These are phyloP conservation scores for Syrrhaptes paradoxus DNA, from an alignment of 2,113 vertebrate species.

Conservation along the genomic window DNA sequence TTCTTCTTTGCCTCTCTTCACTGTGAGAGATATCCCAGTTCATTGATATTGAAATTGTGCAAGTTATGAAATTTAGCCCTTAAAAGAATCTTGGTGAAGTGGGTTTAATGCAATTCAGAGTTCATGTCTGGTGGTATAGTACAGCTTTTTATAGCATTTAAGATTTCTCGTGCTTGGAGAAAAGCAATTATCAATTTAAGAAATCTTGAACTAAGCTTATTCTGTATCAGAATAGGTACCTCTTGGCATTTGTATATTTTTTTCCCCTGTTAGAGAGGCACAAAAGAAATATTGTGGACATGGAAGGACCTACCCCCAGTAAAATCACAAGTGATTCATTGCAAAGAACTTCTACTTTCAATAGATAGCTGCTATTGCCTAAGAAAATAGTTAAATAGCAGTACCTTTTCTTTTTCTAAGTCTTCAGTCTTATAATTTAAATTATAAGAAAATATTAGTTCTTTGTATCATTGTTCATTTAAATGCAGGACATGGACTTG, in stretches of 20 bases:
- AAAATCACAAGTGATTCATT: not conserved
- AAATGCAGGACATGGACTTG: slow-evolving; percentile 38
- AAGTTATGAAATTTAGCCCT: not conserved
- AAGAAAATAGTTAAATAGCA: not conserved
- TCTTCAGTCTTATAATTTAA: slow-evolving; percentile 28
- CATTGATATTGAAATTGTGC: not conserved
- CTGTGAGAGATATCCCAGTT: not conserved
- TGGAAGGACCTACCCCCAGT: not conserved
- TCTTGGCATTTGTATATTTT: not conserved
- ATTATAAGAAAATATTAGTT: slow-evolving; percentile 38
- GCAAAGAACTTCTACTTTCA: not conserved
- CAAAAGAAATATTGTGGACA: not conserved
- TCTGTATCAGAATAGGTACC: not conserved
- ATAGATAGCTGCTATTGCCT: not conserved
- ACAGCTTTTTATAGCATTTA: not conserved
- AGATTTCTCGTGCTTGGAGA: not conserved
- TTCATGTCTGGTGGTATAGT: not conserved
- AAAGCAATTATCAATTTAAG: not conserved
- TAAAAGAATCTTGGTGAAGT: not conserved
- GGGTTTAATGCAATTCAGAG: not conserved
- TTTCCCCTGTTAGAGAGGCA: not conserved
- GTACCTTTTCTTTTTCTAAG: not conserved
- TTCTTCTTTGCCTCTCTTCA: not conserved
- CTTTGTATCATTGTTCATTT: slow-evolving; percentile 54
- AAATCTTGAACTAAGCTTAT: not conserved